Evolutionary conservation across 2,797 vertebrate species (phyloP), one percentile per base, ranked within the genome.

Genomic region (Galaxias olidus): DNA sequence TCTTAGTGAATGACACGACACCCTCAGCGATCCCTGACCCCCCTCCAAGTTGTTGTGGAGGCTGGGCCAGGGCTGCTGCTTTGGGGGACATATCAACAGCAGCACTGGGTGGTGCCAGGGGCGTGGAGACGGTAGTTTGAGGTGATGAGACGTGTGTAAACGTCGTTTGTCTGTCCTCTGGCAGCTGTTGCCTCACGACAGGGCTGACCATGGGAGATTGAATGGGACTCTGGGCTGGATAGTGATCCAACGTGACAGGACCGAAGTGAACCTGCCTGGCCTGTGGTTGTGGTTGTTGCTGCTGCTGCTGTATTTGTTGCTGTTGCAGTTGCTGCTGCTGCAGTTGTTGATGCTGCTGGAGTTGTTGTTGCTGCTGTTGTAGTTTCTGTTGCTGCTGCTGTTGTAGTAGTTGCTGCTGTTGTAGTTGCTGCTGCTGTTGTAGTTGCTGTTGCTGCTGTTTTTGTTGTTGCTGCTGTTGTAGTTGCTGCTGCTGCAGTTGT

Each of bases 381-480:
- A 3, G 30, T 6, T 30, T 45, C 63, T 52, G 66, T 15, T 54
- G 61, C 70, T 68, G 66, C 42, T 71, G 64, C 59, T 55, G 40
- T 14, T 73, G 45, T 1, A 65, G 8, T 59, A 68, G 52, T 63
- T 78, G 75, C 66, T 5, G 75, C 3, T 0, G 72, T 51, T 52
- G 71, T 58, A 9, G 66, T 44, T 46, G 4, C 18, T 64, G 13
- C 11, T 63, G 67, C 19, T 12, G 41, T 41, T 20, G 20, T 13
- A 41, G 53, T 20, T 8, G 53, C 40, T n/a, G 30, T 41, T 13
- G n/a, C 14, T 19, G 30, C 41, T 13, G 12, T 14, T 12, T 11
- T 40, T 56, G 53, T 20, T 56, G 53, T 41, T 9, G 12, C 12
- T 30, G 20, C 10, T 41, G 53, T 6, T 30, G 30, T 30, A 3